These are phyloP conservation scores for Chelon labrosus DNA, from an alignment of 2,797 vertebrate species.

Conservation along the genomic window DNA sequence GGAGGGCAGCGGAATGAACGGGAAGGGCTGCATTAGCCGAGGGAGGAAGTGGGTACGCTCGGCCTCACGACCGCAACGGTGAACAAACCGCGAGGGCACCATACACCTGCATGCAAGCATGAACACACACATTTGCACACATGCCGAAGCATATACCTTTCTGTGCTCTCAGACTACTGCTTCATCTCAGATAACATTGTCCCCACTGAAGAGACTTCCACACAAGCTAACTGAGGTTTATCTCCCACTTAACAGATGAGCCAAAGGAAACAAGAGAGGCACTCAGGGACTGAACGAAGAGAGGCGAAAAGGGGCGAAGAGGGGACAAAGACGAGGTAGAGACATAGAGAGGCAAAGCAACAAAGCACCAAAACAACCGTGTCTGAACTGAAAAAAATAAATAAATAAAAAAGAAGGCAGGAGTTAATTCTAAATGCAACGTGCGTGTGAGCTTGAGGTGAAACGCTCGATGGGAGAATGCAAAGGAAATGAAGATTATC, in stretches of 20 bases:
- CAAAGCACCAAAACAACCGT: conserved; percentile 24
- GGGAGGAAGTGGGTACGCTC: conserved; percentile 65
- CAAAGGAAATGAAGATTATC: conserved; percentile 11
- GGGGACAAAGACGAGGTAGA: conserved; percentile 40
- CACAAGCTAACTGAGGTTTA: conserved; percentile 76
- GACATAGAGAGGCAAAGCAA: conserved; percentile 20
- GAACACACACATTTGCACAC: conserved; percentile 34
- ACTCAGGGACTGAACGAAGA: conserved; percentile 59
- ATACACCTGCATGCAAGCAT: conserved; percentile 38
- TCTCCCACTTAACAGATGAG: conserved; percentile 81
- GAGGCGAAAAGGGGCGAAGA: conserved; percentile 33
- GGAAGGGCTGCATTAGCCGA: conserved; percentile 56
- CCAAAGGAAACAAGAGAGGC: conserved; percentile 78
- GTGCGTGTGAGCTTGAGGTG: conserved; percentile 19
- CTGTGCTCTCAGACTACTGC: conserved; percentile 55
- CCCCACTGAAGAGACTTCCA: conserved; percentile 78
- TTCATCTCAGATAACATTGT: conserved; percentile 73
- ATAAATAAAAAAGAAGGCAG: not conserved
- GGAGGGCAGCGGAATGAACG: conserved; percentile 25
- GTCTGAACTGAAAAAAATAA: conserved; percentile 7
- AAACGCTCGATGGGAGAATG: conserved; percentile 9
- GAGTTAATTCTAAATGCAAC: conserved; percentile 15
- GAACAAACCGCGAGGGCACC: conserved; percentile 63
- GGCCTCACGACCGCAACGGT: conserved; percentile 53
- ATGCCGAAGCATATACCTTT: conserved; percentile 48